These are phyloP conservation scores for Chiropotes sagulatus DNA, from an alignment of 2,797 vertebrate genomes.

Conservation along the genomic window DNA sequence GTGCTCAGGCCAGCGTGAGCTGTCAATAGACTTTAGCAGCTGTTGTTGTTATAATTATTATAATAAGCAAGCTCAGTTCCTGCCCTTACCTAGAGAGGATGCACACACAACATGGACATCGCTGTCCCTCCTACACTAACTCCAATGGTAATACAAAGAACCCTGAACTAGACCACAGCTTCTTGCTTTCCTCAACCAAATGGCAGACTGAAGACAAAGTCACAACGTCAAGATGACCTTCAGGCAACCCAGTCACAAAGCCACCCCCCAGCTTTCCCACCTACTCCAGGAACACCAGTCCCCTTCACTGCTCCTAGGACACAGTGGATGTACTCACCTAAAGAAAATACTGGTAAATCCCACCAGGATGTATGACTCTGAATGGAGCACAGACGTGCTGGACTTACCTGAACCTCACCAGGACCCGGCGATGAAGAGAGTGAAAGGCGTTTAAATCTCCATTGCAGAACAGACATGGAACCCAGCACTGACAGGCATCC, in stretches of 20 bases:
- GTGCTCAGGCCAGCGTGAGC: background rate
- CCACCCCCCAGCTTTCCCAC: background rate
- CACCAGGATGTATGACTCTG: background rate
- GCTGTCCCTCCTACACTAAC: background rate
- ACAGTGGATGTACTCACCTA: background rate
- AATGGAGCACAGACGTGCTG: background rate
- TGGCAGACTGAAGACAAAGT: background rate
- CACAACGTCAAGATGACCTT: background rate
- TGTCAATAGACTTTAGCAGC: background rate
- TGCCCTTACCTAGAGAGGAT: background rate
- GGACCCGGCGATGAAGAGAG: background rate
- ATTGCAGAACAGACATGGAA: background rate
- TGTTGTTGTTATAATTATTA: background rate
- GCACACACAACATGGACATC: background rate
- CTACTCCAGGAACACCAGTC: background rate
- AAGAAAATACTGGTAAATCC: background rate
- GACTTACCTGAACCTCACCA: background rate
- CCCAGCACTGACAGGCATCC: background rate
- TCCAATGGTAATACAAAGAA: background rate
- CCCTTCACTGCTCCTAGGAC: too few relatives aligned
- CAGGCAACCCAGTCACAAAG: background rate
- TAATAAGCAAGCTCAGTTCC: background rate
- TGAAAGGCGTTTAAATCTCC: background rate
- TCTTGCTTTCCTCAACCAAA: background rate
- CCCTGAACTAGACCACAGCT: background rate